Percentiles rank a stretch among this genome's conserved stretches.
These are phyloP conservation scores for Odontothrips loti DNA, from an alignment of 2,888 invertebrate species.

Conservation along the genomic window DNA sequence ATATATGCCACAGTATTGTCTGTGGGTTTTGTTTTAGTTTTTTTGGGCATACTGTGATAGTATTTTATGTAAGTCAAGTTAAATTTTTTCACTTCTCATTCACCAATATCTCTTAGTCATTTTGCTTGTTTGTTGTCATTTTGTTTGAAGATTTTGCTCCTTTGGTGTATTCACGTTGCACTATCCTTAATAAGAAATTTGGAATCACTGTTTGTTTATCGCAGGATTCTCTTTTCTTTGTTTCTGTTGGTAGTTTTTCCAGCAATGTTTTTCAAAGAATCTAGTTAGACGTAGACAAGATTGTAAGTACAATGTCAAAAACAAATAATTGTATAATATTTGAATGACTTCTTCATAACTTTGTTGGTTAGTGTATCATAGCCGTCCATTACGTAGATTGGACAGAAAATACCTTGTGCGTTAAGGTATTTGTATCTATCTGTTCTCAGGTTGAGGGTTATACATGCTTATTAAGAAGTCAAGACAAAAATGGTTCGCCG, in stretches of 20 bases:
- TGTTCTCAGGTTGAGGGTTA: not conserved
- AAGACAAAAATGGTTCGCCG: too few species aligned
- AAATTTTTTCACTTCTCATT: not conserved
- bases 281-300: too few species aligned
- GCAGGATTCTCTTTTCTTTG: too few species aligned
- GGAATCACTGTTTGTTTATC: too few species aligned
- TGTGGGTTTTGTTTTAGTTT: not conserved
- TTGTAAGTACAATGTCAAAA: too few species aligned
- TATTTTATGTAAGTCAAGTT: not conserved
- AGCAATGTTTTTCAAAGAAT: too few species aligned
- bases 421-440: not conserved
- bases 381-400: not conserved
- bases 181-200: too few species aligned
- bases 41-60: constrained; percentile 13
- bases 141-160: not conserved
- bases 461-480: not conserved
- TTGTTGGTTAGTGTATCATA: not conserved
- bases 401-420: not conserved
- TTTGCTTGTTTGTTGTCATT: not conserved
- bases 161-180: too few species aligned
- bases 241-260: too few species aligned
- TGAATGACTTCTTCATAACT: too few species aligned
- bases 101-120: not conserved
- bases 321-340: too few species aligned
- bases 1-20: not conserved